These are phyloP conservation scores for Epinephelus awoara DNA, from an alignment of 2,797 vertebrate genomes.

Conservation along the genomic window DNA sequence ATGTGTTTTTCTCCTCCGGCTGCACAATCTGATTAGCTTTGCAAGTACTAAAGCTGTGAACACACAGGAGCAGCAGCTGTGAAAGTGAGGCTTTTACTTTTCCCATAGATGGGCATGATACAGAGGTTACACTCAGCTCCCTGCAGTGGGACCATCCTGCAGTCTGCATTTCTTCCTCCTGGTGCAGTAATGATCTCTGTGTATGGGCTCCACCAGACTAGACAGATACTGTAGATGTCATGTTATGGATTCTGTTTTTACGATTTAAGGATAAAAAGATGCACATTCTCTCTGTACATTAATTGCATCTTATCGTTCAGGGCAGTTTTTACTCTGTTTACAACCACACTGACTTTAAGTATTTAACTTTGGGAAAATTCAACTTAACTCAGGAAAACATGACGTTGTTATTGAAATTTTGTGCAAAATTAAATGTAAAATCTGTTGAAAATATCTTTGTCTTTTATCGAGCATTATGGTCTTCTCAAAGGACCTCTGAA, in stretches of 20 bases:
- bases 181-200: background rate
- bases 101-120: conserved; percentile 61
- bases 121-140: background rate
- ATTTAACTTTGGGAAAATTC: no score
- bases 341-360: no score
- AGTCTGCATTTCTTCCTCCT: conserved; percentile 8
- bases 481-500: no score
- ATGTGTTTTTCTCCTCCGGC: background rate
- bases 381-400: no score
- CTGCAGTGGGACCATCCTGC: conserved; percentile 6
- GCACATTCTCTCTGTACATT: no score
- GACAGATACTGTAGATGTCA: background rate
- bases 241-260: background rate
- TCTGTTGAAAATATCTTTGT: no score
- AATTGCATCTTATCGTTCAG: no score
- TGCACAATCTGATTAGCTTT: background rate
- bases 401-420: no score
- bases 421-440: no score
- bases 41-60: background rate
- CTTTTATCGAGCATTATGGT: no score
- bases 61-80: background rate
- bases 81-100: conserved; percentile 17
- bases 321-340: no score
- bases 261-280: no score
- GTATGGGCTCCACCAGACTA: background rate